phyloP scores from a whole-genome alignment of 2,113 vertebrate genomes.

The Numida meleagris region DNA sequence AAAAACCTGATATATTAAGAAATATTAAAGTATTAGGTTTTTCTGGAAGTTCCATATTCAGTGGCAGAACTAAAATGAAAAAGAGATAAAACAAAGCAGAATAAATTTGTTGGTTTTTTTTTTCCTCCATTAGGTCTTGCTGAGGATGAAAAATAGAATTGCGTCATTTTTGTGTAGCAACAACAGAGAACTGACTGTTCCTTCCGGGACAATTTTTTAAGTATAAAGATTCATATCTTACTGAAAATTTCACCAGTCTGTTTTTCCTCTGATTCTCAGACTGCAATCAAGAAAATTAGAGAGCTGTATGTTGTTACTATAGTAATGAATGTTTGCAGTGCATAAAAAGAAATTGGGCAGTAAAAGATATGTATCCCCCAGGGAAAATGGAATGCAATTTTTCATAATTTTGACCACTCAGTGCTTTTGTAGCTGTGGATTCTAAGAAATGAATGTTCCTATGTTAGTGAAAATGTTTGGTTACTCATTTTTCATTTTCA shows the following conservation, averaged over 20 bases:
- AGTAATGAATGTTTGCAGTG: conserved; percentile 63
- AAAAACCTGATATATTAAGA: neutral
- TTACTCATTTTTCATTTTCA: neutral
- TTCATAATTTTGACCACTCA: conserved; percentile 56
- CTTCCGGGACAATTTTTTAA: conserved; percentile 1
- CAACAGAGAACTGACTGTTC: conserved; percentile 43
- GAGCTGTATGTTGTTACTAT: conserved; percentile 70
- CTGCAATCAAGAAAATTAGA: conserved; percentile 65
- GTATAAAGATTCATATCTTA: conserved; percentile 29
- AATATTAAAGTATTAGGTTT: neutral
- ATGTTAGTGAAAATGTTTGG: neutral
- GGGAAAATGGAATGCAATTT: conserved; percentile 61
- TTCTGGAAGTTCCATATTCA: neutral
- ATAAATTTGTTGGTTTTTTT: neutral
- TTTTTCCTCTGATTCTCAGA: conserved; percentile 28
- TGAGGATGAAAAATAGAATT: neutral
- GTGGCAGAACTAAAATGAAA: neutral
- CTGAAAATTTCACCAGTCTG: conserved; percentile 41
- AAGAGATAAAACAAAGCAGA: neutral
- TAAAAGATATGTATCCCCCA: conserved; percentile 2
- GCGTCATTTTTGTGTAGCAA: neutral
- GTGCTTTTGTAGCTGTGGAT: neutral
- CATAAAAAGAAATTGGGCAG: conserved; percentile 48
- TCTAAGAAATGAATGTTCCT: neutral
- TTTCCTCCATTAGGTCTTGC: neutral